A percentile compares a stretch with the other conserved stretches of the same genome.
These are phyloP conservation scores for Hymenochirus boettgeri DNA, from an alignment of 2,113 vertebrate species.

Conservation along the genomic window DNA sequence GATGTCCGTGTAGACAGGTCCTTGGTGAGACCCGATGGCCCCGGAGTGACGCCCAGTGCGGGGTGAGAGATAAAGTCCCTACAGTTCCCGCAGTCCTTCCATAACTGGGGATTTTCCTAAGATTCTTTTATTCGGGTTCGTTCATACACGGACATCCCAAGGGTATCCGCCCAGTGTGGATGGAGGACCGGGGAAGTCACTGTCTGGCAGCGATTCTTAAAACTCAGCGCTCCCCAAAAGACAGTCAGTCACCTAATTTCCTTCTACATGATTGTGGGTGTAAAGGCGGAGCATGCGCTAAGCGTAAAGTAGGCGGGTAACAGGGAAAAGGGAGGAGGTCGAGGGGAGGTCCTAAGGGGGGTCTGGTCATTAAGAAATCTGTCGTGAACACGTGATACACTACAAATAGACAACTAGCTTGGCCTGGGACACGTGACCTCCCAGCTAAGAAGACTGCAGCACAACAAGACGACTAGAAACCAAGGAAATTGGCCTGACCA, in stretches of 20 bases:
- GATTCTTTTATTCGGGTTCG: constrained; percentile 84
- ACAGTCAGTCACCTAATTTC: constrained; percentile 91
- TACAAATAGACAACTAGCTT: constrained; percentile 26
- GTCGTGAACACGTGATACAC: constrained; percentile 43
- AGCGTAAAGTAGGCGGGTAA: no score
- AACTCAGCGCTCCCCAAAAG: constrained; percentile 89
- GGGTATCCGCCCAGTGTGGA: constrained; percentile 96
- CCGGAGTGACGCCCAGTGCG: constrained; percentile 77
- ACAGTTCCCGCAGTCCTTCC: constrained; percentile 87
- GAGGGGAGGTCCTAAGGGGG: constrained; percentile 47
- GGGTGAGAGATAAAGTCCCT: constrained; percentile 87
- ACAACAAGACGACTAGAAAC: constrained; percentile 1
- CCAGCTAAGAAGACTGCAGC: constrained; percentile 45
- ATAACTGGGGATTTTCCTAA: constrained; percentile 84
- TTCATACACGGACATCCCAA: constrained; percentile 95
- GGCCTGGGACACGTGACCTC: constrained; percentile 55
- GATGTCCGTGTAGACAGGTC: constrained; percentile 89
- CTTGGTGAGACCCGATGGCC: constrained; percentile 77
- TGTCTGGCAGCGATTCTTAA: constrained; percentile 91
- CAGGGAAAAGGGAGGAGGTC: constrained; percentile 33
- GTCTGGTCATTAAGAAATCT: constrained; percentile 78
- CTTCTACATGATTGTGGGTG: constrained; percentile 76
- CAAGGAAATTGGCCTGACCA: constrained; percentile 49
- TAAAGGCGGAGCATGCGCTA: constrained; percentile 71
- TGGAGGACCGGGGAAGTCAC: constrained; percentile 95